These are phyloP conservation scores for Thymelicus lineola DNA, from an alignment of 2,888 invertebrate genomes.

Conservation along the genomic window DNA sequence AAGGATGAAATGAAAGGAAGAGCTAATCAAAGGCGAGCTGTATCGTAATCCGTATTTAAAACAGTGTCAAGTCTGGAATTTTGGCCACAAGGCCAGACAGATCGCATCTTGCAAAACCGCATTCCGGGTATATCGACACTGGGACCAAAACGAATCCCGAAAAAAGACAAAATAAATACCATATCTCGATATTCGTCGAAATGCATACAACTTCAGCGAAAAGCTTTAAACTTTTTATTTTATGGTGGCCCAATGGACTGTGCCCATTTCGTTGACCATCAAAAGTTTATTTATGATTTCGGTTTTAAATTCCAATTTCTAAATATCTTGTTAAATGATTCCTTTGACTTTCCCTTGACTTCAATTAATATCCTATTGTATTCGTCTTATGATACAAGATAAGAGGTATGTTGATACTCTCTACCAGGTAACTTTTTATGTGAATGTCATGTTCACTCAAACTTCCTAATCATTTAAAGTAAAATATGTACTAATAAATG, in stretches of 20 bases:
- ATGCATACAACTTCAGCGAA: not conserved
- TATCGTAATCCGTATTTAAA: constrained; percentile 34
- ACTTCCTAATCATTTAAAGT: too few relatives aligned
- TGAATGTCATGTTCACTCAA: too few relatives aligned
- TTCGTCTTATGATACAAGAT: too few relatives aligned
- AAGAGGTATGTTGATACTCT: too few relatives aligned
- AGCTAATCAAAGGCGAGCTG: constrained; percentile 24
- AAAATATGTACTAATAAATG: too few relatives aligned
- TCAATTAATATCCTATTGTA: too few relatives aligned
- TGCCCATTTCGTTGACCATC: not conserved
- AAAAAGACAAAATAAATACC: constrained; percentile 14
- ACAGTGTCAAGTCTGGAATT: constrained; percentile 26
- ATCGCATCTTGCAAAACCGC: constrained; percentile 31
- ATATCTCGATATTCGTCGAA: constrained; percentile 9
- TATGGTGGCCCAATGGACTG: not conserved
- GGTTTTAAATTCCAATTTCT: too few relatives aligned
- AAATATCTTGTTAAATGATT: too few relatives aligned
- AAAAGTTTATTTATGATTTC: not conserved
- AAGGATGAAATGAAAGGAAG: constrained; percentile 14
- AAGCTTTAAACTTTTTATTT: constrained; percentile 8
- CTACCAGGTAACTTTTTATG: too few relatives aligned
- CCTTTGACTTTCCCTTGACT: too few relatives aligned
- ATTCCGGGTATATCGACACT: constrained; percentile 30
- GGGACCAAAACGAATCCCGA: constrained; percentile 30
- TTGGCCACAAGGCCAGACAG: constrained; percentile 36